Evolutionary conservation across 1,140 invertebrate genomes (phyloP), one percentile per base, ranked within the genome.

Genomic region (Drosophila sucinea): DNA sequence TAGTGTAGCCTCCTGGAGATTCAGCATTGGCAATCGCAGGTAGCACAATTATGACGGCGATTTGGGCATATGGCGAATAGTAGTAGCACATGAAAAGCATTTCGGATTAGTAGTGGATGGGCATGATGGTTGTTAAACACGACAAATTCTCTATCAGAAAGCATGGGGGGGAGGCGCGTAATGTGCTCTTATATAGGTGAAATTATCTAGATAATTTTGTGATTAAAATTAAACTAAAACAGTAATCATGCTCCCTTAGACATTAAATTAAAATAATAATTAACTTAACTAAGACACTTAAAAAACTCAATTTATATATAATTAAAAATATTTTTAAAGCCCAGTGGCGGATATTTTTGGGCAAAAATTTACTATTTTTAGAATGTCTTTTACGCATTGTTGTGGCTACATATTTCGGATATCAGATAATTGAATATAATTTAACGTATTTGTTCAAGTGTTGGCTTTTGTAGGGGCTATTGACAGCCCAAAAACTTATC

Each of bases 31-130:
- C 17, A 23, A 17, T n/a, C 11, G n/a, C 56, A 57, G 29, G 17
- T 32, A 33, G 30, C 56, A 35, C 25, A 17, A 17, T 58, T 77
- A 64, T 77, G 66, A 79, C 66, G 67, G 57, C 61, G 70, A 74
- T 71, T 55, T 60, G 72, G 71, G 75, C 77, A 68, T 68, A 67
- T 40, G 69, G 66, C 68, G 67, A 79, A 51, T 51, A 51, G 61
- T 47, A 47, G 38, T 75, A 80, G 79, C 84, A 89, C 70, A 87
- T 87, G 85, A 85, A 90, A 89, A 89, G 82, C 81, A 81, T 80
- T 87, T 70, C 73, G 56, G 44, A 51, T 51, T 51, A 89, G 87
- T 89, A 90, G 80, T 91, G 77, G 72, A 77, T 91, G 84, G 72
- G 77, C 63, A 79, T 86, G 83, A 87, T 71, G 60, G 76, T 77